Base-by-base conservation (phyloP, 2,113 vertebrate genomes). In the Podocnemis expansa region DNA sequence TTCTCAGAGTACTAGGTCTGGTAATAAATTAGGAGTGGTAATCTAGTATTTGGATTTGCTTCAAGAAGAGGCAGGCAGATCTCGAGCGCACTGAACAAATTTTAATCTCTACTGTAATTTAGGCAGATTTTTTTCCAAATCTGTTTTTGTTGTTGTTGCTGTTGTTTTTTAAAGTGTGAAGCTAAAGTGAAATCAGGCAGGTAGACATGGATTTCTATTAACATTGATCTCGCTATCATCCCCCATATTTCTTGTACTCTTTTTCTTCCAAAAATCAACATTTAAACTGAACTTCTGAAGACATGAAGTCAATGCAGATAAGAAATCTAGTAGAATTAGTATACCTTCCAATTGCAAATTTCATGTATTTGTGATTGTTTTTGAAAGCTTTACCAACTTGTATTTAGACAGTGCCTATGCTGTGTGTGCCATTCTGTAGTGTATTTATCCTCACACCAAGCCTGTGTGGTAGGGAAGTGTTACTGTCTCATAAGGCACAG, bases 1-100 rank as follows among this genome's bases (percentile, higher is more conserved):
- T 27, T 43, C 6, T 0, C 27, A 27, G 0, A 70, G 43, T 10
- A 87, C 4, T n/a, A 12, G 45, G 51, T 38, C 8, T 25, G 14
- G 78, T 13, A 84, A 21, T 0, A 3, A 84, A 75, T 13, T 0
- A 0, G 79, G 49, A 3, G 49, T 1, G 80, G 47, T 82, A 81
- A 47, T 4, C 2, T 0, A 0, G 14, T 52, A 52, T 3, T 58
- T 43, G 38, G 14, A 43, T 27, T 54, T 47, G 27, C n/a, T 76
- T 88, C 79, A 89, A 34, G 38, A 82, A 73, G 16, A 21, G 19
- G 6, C 85, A 87, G 88, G 22, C 41, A 38, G 93, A 91, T 13
- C 85, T 27, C 6, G 29, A 56, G 41, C 16, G 56, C 52, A 19
- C n/a, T 56, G 22, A 54, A 43, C 54, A 43, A 27, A 81, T 38